These are phyloP conservation scores for Phanerotoma sp. DNA, from an alignment of 2,888 invertebrate genomes.

Conservation along the genomic window DNA sequence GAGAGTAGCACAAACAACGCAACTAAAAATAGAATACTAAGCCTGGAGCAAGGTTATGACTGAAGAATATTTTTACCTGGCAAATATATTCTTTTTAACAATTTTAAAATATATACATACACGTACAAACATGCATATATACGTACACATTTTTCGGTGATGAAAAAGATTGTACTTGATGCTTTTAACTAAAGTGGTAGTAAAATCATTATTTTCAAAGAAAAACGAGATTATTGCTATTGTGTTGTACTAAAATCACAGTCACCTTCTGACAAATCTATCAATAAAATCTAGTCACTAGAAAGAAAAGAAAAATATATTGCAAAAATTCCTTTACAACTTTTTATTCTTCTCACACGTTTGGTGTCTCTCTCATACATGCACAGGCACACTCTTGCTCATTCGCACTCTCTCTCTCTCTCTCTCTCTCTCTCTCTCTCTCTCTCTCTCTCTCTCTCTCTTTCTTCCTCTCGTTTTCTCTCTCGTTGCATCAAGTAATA, in stretches of 20 bases:
- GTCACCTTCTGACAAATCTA: too few species aligned
- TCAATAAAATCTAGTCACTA: too few species aligned
- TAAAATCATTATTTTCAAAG: too few species aligned
- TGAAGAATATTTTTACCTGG: neutral
- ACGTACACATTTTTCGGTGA: too few species aligned
- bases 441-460: slow-evolving; percentile 1
- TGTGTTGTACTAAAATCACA: neutral
- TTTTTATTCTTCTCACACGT: too few species aligned
- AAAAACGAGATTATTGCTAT: neutral
- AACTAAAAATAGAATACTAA: neutral
- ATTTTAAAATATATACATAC: neutral
- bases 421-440: neutral
- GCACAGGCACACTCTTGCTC: too few species aligned
- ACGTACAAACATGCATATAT: too few species aligned
- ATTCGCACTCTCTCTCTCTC: neutral
- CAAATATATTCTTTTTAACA: neutral
- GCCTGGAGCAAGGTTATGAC: neutral
- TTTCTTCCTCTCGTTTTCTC: neutral
- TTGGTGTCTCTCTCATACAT: slow-evolving; percentile 1
- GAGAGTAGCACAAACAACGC: neutral
- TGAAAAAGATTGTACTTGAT: too few species aligned
- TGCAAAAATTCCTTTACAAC: too few species aligned
- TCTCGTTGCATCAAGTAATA: slow-evolving; percentile 20
- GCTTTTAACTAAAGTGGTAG: too few species aligned
- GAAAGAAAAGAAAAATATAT: too few species aligned